A percentile compares a stretch with the other conserved stretches of the same genome.
These are phyloP conservation scores for Olivierus martensii DNA, from an alignment of 1,140 invertebrate species.

Conservation along the genomic window DNA sequence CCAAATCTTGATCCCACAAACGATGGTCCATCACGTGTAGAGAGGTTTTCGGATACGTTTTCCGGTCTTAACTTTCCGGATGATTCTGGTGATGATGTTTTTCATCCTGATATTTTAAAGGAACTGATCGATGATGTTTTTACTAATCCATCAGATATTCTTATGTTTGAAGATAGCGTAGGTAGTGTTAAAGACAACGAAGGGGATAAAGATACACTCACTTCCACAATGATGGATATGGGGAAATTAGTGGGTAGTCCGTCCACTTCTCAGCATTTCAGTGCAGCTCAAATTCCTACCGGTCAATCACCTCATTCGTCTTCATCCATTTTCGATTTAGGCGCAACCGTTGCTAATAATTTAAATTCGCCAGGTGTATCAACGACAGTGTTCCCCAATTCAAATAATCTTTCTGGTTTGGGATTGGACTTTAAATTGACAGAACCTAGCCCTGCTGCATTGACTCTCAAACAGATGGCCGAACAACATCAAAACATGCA, in stretches of 20 bases:
- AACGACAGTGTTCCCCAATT: too few relatives aligned
- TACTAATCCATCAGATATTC: conserved; percentile 42
- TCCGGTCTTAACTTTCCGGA: conserved; percentile 53
- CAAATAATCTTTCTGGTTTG: conserved; percentile 1
- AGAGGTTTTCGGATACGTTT: conserved; percentile 44
- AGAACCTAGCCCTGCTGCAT: conserved; percentile 59
- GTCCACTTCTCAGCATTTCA: too few relatives aligned
- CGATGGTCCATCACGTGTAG: background rate
- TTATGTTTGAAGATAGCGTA: conserved; percentile 31
- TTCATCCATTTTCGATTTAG: too few relatives aligned
- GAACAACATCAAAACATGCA: conserved; percentile 86
- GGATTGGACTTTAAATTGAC: conserved; percentile 24
- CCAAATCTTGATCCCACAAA: background rate
- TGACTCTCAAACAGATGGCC: conserved; percentile 90
- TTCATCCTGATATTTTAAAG: conserved; percentile 63
- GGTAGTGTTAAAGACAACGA: background rate
- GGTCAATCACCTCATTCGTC: too few relatives aligned
- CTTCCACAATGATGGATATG: background rate
- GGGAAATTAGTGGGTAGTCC: too few relatives aligned
- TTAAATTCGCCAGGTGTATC: too few relatives aligned
- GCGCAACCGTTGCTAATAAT: too few relatives aligned
- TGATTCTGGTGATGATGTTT: conserved; percentile 62
- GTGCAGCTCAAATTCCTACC: too few relatives aligned
- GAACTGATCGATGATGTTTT: conserved; percentile 74
- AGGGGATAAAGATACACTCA: conserved; percentile 9